Base-by-base conservation (phyloP, 2,797 vertebrate genomes). In the Hemibagrus guttatus region DNA sequence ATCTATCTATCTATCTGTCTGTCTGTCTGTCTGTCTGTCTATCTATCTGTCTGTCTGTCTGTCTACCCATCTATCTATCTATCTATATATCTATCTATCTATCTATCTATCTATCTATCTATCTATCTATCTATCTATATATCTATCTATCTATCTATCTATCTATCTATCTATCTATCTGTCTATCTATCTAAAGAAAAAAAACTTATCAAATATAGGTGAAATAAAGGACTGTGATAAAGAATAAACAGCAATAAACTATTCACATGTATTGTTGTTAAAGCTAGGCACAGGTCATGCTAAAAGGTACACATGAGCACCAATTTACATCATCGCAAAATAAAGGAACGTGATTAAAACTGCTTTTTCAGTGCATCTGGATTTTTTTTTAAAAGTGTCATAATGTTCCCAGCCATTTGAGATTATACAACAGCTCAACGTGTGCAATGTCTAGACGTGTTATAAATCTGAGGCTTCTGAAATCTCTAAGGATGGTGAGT, bases 331-430 rank as follows among this genome's bases (percentile, higher is more conserved):
- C 78, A 46, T 11, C 7, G 2, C 35, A 42, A 42, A 61, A 42
- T 26, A 28, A 56, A 56, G 19, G 3, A 78, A 17, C 3, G 35
- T n/a, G 49, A 28, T 1, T 35, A 35, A 58, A 59, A 12, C 31
- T 54, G 54, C 28, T n/a, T 42, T 26, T 35, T 42, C 56, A 26
- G 59, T 79, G 28, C 31, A 79, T 49, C 39, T 81, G 79, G 46
- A 81, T 64, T 49, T 49, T 8, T 8, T 49, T 49, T 49, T 49
- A 46, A 42, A 81, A 46, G 26, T 46, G 39, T 28, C 39, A 49
- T 28, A 46, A 81, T 81, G 59, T 81, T 16, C 79, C 59, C 78
- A n/a, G 56, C 56, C 78, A 63, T 64, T 63, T 81, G 59, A 4
- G 39, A 64, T 81, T 46, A 46, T 39, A 28, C 59, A 81, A 81